Evolutionary conservation across 2,888 invertebrate genomes (phyloP), one percentile per base, ranked within the genome.

Genomic region (Morpho deidamia): DNA sequence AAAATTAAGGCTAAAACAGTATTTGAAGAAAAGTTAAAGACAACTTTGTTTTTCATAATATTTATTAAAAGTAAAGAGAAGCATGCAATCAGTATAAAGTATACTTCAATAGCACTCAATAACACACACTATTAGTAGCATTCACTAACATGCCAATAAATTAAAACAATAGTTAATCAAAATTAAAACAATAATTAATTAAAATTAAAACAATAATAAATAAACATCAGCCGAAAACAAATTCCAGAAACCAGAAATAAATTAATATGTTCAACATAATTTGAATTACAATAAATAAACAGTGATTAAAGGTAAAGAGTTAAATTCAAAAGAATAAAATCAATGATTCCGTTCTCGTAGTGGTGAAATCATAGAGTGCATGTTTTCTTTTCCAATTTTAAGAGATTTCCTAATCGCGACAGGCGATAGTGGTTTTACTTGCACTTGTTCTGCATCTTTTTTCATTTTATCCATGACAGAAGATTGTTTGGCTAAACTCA

Each of bases 331-430:
- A n/a, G n/a, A 37, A 10, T 37, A 37, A 10, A 37, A 33, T 71
- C 55, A 81, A 67, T 85, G 80, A 67, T 89, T 89, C 45, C 89
- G 77, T 66, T 89, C 89, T 39, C 89, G 72, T 14, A 89, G 61
- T 1, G 89, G 89, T n/a, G 89, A 88, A n/a, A 88, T 69, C 37
- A 78, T 72, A 7, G 74, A 67, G 56, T 75, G 83, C 38, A 83
- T 56, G 63, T 89, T 89, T 67, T 89, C 89, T 68, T 89, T 89
- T 50, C 89, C 88, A 42, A 87, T 70, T 71, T 87, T 88, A 11
- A 76, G 71, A 0, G 76, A 58, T 66, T 89, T 89, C 8, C 85
- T 71, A 37, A 78, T 66, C 9, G 83, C 68, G 2, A 83, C 81
- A 8, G 89, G 89, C 0, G 88, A 88, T 53, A 87, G 87, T 2